These are phyloP conservation scores for Lophius piscatorius DNA, from an alignment of 2,113 vertebrate genomes.

Conservation along the genomic window DNA sequence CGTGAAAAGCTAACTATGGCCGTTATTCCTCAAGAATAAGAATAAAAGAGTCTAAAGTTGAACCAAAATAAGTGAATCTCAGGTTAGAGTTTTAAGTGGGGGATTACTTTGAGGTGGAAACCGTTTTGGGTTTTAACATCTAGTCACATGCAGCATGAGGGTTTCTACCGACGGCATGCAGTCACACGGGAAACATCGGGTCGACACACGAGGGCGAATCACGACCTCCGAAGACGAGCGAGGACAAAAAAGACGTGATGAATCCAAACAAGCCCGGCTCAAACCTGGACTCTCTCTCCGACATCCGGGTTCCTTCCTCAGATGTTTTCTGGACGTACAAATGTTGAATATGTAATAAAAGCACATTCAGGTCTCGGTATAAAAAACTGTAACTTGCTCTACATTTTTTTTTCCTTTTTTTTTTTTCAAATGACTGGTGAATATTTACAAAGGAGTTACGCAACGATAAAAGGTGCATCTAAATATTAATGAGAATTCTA, in stretches of 20 bases:
- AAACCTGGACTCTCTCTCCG: slow-evolving; percentile 41
- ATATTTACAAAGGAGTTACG: slow-evolving; percentile 79
- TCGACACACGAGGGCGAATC: slow-evolving; percentile 36
- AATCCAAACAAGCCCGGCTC: slow-evolving; percentile 39
- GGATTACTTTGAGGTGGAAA: slow-evolving; percentile 3
- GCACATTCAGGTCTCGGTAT: slow-evolving; percentile 80
- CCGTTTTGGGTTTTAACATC: slow-evolving; percentile 21
- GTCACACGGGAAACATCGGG: slow-evolving; percentile 48
- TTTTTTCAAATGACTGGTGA: slow-evolving; percentile 66
- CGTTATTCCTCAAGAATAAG: background rate
- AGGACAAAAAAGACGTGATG: slow-evolving; percentile 27
- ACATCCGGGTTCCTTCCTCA: slow-evolving; percentile 35
- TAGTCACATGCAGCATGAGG: slow-evolving; percentile 62
- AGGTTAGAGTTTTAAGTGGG: too few species aligned
- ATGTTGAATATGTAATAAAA: slow-evolving; percentile 76
- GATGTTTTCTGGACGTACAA: slow-evolving; percentile 58
- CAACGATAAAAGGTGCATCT: slow-evolving; percentile 54
- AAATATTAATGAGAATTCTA: slow-evolving; percentile 56
- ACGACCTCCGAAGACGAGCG: slow-evolving; percentile 34
- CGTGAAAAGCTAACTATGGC: too few species aligned
- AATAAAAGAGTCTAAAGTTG: too few species aligned
- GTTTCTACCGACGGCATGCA: slow-evolving; percentile 68
- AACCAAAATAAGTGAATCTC: too few species aligned
- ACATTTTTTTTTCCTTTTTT: too few species aligned
- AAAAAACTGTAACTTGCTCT: slow-evolving; percentile 74